Percentiles rank a stretch among this genome's conserved stretches.
Evolutionary conservation across 2,888 invertebrate genomes (phyloP).

Genomic region (Heteropelma amictum): DNA sequence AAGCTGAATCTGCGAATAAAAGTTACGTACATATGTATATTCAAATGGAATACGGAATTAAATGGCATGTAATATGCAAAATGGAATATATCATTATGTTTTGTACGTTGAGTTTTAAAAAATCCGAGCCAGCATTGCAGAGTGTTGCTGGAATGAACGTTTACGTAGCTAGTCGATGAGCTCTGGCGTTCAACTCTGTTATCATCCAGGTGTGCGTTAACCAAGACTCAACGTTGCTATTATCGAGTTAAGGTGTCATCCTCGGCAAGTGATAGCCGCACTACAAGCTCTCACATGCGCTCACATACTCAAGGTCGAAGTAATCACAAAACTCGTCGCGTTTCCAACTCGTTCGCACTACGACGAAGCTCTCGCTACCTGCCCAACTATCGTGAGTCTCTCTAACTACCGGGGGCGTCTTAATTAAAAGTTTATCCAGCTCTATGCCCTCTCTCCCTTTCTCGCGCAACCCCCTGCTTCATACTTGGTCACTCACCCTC

Average conservation of each 20-base stretch:
- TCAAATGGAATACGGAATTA: too few relatives aligned
- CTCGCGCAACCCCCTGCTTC: neutral
- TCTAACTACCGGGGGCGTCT: slow-evolving; percentile 50
- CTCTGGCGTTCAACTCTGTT: neutral
- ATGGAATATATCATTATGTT: too few relatives aligned
- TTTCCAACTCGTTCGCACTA: slow-evolving; percentile 37
- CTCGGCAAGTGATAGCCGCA: neutral
- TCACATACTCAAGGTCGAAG: slow-evolving; percentile 16
- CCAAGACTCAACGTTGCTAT: slow-evolving; percentile 28
- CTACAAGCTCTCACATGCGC: slow-evolving; percentile 15
- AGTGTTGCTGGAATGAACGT: too few relatives aligned
- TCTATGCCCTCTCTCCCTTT: neutral
- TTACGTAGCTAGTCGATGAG: too few relatives aligned
- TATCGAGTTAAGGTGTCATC: slow-evolving; percentile 43
- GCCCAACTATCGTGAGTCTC: slow-evolving; percentile 46
- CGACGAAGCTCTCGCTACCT: slow-evolving; percentile 8
- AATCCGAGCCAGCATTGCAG: too few relatives aligned
- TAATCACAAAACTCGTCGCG: slow-evolving; percentile 55
- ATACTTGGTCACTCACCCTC: neutral
- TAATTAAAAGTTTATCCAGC: slow-evolving; percentile 53
- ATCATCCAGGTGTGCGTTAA: neutral
- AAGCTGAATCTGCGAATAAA: too few relatives aligned
- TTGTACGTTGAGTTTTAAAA: too few relatives aligned
- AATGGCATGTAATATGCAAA: too few relatives aligned
- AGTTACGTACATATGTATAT: too few relatives aligned